phyloP scores from a whole-genome alignment of 1,140 invertebrate genomes.

The Conus ventricosus region DNA sequence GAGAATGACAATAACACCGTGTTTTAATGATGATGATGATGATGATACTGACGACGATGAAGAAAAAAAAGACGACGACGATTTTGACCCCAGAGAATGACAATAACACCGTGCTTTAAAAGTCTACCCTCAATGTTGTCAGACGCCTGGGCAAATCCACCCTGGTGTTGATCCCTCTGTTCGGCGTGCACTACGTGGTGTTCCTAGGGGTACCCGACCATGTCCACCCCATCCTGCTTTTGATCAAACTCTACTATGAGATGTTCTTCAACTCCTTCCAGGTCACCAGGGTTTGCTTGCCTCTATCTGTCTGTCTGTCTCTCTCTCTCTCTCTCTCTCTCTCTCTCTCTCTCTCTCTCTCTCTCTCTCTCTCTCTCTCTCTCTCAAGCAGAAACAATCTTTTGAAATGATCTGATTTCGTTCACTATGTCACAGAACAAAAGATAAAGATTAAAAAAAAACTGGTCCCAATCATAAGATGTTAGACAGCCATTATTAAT shows the following conservation, averaged over 20 bases:
- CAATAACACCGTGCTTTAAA: no score
- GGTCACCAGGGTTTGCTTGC: slow-evolving; percentile 72
- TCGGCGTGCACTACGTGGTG: slow-evolving; percentile 85
- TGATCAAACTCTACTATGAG: slow-evolving; percentile 84
- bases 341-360: slow-evolving; percentile 31
- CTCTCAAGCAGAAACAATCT: background rate
- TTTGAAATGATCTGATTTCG: no score
- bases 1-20: background rate
- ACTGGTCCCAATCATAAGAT: no score
- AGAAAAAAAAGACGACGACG: background rate
- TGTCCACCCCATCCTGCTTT: slow-evolving; percentile 74
- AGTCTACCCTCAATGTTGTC: background rate
- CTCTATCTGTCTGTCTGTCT: slow-evolving; percentile 17
- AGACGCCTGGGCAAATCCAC: slow-evolving; percentile 83
- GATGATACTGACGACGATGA: slow-evolving; percentile 1
- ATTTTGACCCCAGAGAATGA: background rate
- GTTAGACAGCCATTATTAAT: no score
- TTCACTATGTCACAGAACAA: no score
- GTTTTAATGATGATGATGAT: background rate
- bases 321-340: slow-evolving; percentile 32
- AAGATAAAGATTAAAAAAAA: no score
- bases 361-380: slow-evolving; percentile 1
- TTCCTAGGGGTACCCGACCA: slow-evolving; percentile 71
- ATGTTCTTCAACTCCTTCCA: slow-evolving; percentile 86
- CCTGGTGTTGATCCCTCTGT: slow-evolving; percentile 85